Evolutionary conservation across 64 coral and sea anemone species (phyloP).

Genomic region (Actinia equina): DNA sequence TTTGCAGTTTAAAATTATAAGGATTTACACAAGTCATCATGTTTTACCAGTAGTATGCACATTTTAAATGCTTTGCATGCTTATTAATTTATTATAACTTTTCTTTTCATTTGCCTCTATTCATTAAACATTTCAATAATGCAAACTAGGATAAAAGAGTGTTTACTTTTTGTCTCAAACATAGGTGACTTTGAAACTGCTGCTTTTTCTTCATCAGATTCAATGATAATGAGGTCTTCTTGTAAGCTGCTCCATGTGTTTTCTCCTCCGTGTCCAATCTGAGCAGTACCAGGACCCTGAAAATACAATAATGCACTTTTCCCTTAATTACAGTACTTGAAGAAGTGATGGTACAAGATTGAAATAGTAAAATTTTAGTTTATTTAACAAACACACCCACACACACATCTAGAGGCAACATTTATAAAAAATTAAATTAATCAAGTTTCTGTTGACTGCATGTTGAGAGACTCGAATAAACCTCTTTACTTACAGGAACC

Average conservation of each 20-base stretch:
- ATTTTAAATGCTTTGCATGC: too few relatives aligned
- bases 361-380: too few relatives aligned
- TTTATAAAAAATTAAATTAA: too few relatives aligned
- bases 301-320: background rate
- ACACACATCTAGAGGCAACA: too few relatives aligned
- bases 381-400: too few relatives aligned
- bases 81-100: background rate
- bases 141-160: background rate
- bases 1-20: too few relatives aligned
- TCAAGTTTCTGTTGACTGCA: too few relatives aligned
- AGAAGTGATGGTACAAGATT: too few relatives aligned
- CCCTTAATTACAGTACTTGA: background rate
- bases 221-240: constrained; percentile 41
- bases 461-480: background rate
- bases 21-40: too few relatives aligned
- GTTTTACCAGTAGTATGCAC: too few relatives aligned
- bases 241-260: constrained; percentile 55
- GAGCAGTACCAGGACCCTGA: constrained; percentile 82
- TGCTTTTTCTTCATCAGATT: constrained; percentile 43
- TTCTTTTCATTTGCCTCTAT: too few relatives aligned
- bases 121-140: too few relatives aligned
- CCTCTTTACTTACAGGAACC: background rate
- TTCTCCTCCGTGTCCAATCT: constrained; percentile 64
- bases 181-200: background rate
- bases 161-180: background rate